Base-by-base conservation (phyloP, 1,140 invertebrate species). In the Chelonus insularis region DNA sequence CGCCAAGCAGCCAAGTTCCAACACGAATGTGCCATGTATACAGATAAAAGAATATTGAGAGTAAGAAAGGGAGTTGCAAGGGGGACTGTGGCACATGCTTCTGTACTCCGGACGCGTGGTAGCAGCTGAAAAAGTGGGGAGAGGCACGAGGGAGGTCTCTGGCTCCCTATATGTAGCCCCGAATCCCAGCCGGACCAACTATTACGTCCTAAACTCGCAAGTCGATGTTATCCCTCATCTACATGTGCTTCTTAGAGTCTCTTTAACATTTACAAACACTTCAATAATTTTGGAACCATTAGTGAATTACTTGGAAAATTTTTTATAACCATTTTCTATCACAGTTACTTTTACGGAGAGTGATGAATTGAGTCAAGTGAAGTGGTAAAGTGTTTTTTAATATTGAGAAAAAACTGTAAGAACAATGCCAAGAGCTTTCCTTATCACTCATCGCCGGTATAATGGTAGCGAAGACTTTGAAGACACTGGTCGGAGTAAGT, bases 351-450 rank as follows among this genome's bases (percentile, higher is more conserved):
- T n/a, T n/a, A n/a, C n/a, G n/a, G n/a, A n/a, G n/a, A n/a, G n/a
- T n/a, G n/a, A 11, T 14, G 7, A n/a, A 37, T n/a, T 37, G 4
- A 5, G 7, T 1, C 1, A 51, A 51, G 12, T 23, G 4, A 1
- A 51, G 29, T 14, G 18, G 18, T 51, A 7, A 1, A 23, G 12
- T 14, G 23, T 23, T 23, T 51, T n/a, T 51, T 29, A 7, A 21
- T 55, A 39, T 55, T 29, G 25, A n/a, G n/a, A n/a, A n/a, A n/a
- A n/a, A 29, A 43, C 14, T n/a, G 16, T 8, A 68, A 76, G n/a
- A n/a, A n/a, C n/a, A 34, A 86, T 86, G 84, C 84, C 84, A 50
- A 77, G 84, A 60, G 83, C 84, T 14, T 86, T 86, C 63, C 80
- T 86, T 16, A 84, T 85, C 65, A 85, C 84, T 2, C 83, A 84